Evolutionary conservation across 2,888 invertebrate genomes (phyloP).

Genomic region (Lithophane leautieri): DNA sequence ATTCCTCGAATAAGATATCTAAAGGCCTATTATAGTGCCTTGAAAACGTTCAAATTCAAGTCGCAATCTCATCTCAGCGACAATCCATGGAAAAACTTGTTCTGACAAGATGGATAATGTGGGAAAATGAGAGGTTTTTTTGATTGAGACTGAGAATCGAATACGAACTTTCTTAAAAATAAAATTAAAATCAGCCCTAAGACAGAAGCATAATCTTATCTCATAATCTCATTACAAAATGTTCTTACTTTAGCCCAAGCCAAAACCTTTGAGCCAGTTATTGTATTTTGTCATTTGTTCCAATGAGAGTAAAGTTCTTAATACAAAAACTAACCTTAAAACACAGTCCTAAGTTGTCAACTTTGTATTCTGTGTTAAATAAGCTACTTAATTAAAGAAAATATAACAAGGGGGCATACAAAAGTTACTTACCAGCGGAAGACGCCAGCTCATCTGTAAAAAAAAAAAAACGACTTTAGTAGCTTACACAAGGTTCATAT

Average conservation of each 20-base stretch:
- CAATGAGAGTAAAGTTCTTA: not conserved
- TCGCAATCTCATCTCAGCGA: not conserved
- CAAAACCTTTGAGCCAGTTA: not conserved
- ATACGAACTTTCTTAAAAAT: not conserved
- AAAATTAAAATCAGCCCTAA: not conserved
- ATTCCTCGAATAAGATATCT: not conserved
- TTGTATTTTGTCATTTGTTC: constrained; percentile 3
- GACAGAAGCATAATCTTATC: not conserved
- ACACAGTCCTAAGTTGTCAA: not conserved
- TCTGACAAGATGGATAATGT: too few relatives aligned
- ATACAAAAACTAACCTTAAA: not conserved
- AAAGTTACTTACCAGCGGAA: constrained; percentile 17
- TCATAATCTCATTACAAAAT: not conserved
- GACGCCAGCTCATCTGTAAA: constrained; percentile 32
- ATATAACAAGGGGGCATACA: not conserved
- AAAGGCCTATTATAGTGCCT: not conserved
- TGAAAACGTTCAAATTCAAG: not conserved
- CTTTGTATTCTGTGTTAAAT: not conserved
- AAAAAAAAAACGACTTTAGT: not conserved
- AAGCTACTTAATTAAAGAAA: not conserved
- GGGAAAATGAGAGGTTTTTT: not conserved
- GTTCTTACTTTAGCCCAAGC: not conserved
- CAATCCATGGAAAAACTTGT: not conserved
- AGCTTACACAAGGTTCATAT: not conserved
- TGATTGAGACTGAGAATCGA: not conserved